These are phyloP conservation scores for Cheirogaleus medius DNA, from an alignment of 2,113 vertebrate species.

Conservation along the genomic window DNA sequence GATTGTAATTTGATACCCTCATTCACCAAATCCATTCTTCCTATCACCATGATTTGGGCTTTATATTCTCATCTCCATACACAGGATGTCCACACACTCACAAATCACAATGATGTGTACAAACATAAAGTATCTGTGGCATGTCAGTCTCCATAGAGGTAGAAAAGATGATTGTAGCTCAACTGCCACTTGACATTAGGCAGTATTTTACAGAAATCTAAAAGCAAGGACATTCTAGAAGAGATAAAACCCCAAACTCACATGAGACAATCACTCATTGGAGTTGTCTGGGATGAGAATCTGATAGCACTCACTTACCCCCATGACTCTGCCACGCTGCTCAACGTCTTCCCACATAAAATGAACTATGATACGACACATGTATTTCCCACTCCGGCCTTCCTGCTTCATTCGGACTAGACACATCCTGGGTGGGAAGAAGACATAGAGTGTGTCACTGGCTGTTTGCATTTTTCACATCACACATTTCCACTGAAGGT, in stretches of 20 bases:
- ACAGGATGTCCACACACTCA: not conserved
- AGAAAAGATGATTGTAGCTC: not conserved
- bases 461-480: conserved; percentile 13
- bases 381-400: conserved; percentile 95
- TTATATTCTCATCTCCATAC: not conserved
- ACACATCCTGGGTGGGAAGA: conserved; percentile 92
- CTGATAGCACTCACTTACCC: conserved; percentile 87
- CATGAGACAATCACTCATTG: not conserved
- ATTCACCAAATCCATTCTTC: not conserved
- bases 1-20: conserved; percentile 7
- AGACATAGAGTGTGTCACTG: conserved; percentile 38
- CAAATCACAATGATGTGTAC: not conserved
- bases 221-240: conserved; percentile 10
- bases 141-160: not conserved
- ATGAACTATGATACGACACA: conserved; percentile 97
- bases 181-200: not conserved
- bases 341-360: conserved; percentile 99
- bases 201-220: conserved; percentile 19
- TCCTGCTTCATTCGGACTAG: conserved; percentile 98
- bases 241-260: not conserved
- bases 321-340: conserved; percentile 97
- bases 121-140: not conserved
- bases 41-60: not conserved
- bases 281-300: not conserved
- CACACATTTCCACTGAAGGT: not conserved